Conservation (phyloP, 1,140 invertebrate species). For the Trypoxylus dichotomus region DNA sequence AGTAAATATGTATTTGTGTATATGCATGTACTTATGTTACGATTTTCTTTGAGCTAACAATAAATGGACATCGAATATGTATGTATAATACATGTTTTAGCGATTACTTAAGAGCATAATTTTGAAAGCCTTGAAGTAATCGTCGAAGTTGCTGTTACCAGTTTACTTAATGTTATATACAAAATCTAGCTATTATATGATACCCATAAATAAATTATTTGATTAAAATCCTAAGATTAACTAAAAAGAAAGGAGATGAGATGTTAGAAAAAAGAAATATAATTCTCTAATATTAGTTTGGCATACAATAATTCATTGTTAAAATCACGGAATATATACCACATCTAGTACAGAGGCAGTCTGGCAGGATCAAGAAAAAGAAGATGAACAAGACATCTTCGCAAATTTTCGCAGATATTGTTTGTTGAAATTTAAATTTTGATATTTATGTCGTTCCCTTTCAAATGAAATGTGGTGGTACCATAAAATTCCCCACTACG, state of each 20-base stretch:
- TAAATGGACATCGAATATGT: not conserved
- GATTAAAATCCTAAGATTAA: not conserved
- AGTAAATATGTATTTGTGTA: not conserved
- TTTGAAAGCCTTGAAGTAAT: not conserved
- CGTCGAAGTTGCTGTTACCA: not conserved
- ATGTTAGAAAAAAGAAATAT: constrained; percentile 11
- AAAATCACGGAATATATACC: not conserved
- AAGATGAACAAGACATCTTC: too few species aligned
- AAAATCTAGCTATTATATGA: not conserved
- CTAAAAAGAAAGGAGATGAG: not conserved
- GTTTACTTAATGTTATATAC: not conserved
- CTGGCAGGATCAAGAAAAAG: not conserved
- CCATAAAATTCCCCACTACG: too few species aligned
- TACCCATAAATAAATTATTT: constrained; percentile 25
- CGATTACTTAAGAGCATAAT: not conserved
- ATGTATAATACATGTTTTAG: not conserved
- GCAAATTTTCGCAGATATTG: too few species aligned
- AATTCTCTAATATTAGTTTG: constrained; percentile 18
- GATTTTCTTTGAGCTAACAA: not conserved
- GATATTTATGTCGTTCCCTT: too few species aligned
- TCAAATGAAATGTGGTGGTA: too few species aligned
- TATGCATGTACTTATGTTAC: not conserved
- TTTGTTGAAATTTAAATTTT: too few species aligned
- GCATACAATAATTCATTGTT: constrained; percentile 20
- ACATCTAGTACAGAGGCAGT: not conserved